These are phyloP conservation scores for Phymastichus coffea DNA, from an alignment of 1,140 invertebrate species.

Conservation along the genomic window DNA sequence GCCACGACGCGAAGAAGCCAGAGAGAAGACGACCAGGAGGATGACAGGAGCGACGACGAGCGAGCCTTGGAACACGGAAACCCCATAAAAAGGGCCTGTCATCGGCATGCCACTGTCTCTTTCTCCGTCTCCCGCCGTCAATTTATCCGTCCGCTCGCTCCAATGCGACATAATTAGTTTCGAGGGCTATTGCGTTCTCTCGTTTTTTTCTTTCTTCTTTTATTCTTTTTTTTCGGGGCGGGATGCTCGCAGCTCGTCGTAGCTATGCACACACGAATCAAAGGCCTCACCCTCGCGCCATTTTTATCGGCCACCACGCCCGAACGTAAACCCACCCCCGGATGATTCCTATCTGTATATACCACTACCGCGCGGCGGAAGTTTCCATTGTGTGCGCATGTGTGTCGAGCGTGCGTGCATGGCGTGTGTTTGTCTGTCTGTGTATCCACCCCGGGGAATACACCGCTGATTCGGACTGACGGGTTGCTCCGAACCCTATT, in stretches of 20 bases:
- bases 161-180: slow-evolving; percentile 41
- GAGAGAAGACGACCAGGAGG: slow-evolving; percentile 17
- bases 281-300: slow-evolving; percentile 34
- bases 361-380: too few relatives aligned
- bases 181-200: slow-evolving; percentile 38
- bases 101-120: slow-evolving; percentile 28
- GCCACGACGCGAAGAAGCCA: slow-evolving; percentile 2
- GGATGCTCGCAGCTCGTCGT: slow-evolving; percentile 10
- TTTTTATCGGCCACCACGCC: slow-evolving; percentile 47
- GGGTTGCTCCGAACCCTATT: too few relatives aligned
- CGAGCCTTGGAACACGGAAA: slow-evolving; percentile 17
- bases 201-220: slow-evolving; percentile 32
- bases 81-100: slow-evolving; percentile 35
- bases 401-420: neutral
- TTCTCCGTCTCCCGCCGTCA: slow-evolving; percentile 6
- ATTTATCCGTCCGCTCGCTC: slow-evolving; percentile 31
- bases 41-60: slow-evolving; percentile 19
- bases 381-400: too few relatives aligned
- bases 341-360: too few relatives aligned
- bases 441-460: neutral
- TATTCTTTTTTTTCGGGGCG: neutral
- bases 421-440: neutral
- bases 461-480: neutral
- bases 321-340: slow-evolving; percentile 30
- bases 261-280: slow-evolving; percentile 27